Evolutionary conservation across 2,797 vertebrate species (phyloP), one percentile per base, ranked within the genome.

Genomic region (Sardinella longiceps): DNA sequence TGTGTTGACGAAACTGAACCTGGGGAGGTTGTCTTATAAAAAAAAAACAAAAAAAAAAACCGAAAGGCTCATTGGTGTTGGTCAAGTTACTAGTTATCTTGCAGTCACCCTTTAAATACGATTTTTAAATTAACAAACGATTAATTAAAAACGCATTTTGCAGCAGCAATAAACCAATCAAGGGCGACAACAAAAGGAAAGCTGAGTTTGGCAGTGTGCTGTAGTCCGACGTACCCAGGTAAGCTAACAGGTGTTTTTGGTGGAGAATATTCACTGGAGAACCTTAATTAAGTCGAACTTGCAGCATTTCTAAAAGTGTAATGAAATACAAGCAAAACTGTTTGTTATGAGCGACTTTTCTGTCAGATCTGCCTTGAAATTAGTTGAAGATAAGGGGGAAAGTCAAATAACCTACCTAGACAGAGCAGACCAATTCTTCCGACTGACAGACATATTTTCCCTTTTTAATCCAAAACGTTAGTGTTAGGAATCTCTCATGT

Each of bases 371-470:
- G 14, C 43, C 81, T 63, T 37, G 28, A 48, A 20, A n/a, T 51
- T n/a, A n/a, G n/a, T n/a, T n/a, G 50, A 23, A 50, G 39, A 43
- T 85, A 48, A 43, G 15, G 33, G 2, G 82, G 80, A 14, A 37
- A 83, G 80, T 5, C 60, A 23, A 4, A 0, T 45, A 58, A 39
- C 82, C 94, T 93, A 99, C 98, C 97, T 98, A 93, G 98, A 99
- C 90, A 99, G 92, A 85, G 96, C 95, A 0, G 97, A 97, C 98
- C 97, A 99, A 92, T 96, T 96, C 92, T 96, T 97, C 85, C 97
- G 95, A 92, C 92, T 94, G 4, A 93, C 89, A 50, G 97, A 96
- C 98, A 99, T 99, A 46, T 14, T 85, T 80, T 18, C 39, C n/a
- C 43, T 80, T 82, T 51, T 37, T 77, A 39, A 66, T 77, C 33